Base-by-base conservation (phyloP, 2,888 invertebrate species). In the Electrophaes corylata region DNA sequence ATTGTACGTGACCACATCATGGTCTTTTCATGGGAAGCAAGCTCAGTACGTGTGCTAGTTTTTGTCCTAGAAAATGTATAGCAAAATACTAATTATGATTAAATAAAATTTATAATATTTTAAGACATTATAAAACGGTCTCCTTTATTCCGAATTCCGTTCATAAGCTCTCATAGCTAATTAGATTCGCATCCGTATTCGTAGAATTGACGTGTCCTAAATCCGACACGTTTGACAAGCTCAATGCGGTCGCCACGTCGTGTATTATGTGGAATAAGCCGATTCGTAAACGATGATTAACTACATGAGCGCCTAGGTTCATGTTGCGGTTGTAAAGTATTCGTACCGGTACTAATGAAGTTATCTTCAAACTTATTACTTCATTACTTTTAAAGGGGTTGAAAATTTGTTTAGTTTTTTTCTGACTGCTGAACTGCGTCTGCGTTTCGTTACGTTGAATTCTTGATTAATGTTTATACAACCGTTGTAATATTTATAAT, bases 1-100 rank as follows among this genome's bases (percentile, higher is more conserved):
- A 66, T 63, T 72, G 63, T 72, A 76, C 75, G 78, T 78, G 81
- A 78, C 82, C 82, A 65, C 70, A 72, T 78, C 80, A 73, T 74
- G 70, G 71, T 66, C 68, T 72, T 72, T 72, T 73, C 66, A 75
- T 76, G 73, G 71, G 70, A 70, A 75, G 74, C 73, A 70, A 75
- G 70, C 69, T 12, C 37, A 49, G 39, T 40, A 37, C 33, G 20
- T 47, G 41, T 31, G 3, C 51, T 47, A 52, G 43, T 41, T 57
- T 19, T 14, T 47, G 47, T 37, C 43, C 51, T 43, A 46, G 57
- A 51, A 57, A 57, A 39, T 20, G 11, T 18, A 11, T 33, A 5
- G 31, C 14, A 43, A 10, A 16, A 37, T 37, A 16, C 6, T 14
- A 12, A 37, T 11, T 14, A 6, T 14, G 19, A 37, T 11, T 14